These are phyloP conservation scores for Trachelus stipa DNA, from an alignment of 2,888 invertebrate species.

Conservation along the genomic window DNA sequence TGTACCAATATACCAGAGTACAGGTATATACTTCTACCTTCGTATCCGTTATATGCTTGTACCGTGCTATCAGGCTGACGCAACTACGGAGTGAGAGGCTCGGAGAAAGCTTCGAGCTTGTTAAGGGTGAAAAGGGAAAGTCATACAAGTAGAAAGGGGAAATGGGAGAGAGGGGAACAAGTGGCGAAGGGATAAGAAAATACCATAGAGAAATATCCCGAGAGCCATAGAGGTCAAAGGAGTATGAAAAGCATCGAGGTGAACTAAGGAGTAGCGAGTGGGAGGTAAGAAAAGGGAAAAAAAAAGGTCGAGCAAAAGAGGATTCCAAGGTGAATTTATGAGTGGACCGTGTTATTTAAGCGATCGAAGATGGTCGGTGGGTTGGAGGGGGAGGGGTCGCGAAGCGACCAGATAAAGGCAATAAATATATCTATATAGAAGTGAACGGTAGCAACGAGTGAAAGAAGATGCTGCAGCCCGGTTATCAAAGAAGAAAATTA, in stretches of 20 bases:
- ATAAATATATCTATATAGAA: conserved; percentile 36
- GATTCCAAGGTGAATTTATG: conserved; percentile 31
- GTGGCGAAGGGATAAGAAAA: conserved; percentile 1
- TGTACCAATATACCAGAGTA: no score
- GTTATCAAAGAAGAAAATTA: conserved; percentile 28
- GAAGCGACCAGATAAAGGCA: conserved; percentile 34
- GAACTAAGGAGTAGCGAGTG: neutral
- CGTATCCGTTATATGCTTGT: no score
- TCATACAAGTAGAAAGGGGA: neutral
- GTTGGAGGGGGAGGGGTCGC: neutral
- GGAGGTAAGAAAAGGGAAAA: neutral
- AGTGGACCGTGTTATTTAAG: conserved; percentile 28
- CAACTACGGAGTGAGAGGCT: no score
- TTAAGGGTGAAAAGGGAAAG: no score
- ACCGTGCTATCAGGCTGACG: no score
- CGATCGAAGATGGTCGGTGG: conserved; percentile 24
- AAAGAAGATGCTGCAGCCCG: neutral
- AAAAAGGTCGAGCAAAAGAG: conserved; percentile 5
- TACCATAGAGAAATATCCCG: no score
- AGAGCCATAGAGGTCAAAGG: no score
- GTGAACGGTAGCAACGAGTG: neutral
- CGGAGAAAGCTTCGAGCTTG: no score
- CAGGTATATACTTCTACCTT: no score
- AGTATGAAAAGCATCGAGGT: neutral
- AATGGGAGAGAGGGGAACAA: neutral